A percentile compares a stretch with the other conserved stretches of the same genome.
phyloP scores from a whole-genome alignment of 2,888 invertebrate genomes.

The Pyrrhia umbra region DNA sequence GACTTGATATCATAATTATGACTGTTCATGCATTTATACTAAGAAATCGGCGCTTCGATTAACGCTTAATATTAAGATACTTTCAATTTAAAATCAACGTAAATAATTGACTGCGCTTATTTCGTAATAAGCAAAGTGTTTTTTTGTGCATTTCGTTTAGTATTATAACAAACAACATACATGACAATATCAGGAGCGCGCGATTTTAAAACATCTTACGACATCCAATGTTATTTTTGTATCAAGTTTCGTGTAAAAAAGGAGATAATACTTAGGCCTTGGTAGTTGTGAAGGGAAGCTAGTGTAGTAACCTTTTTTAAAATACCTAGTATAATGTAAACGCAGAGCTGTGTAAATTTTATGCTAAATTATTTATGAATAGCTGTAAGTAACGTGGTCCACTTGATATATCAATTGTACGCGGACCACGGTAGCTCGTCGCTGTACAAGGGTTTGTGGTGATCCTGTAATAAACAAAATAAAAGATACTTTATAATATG shows the following conservation, averaged over 20 bases:
- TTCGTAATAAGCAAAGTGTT: slow-evolving; percentile 5
- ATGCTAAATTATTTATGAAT: slow-evolving; percentile 86
- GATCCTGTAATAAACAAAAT: slow-evolving; percentile 80
- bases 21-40: slow-evolving; percentile 40
- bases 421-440: slow-evolving; percentile 72
- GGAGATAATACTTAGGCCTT: slow-evolving; percentile 62
- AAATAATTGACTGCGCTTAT: slow-evolving; percentile 6
- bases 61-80: not conserved
- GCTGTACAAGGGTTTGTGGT: slow-evolving; percentile 69
- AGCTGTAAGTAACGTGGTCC: slow-evolving; percentile 76
- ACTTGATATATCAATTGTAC: slow-evolving; percentile 72
- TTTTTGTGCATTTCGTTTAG: slow-evolving; percentile 21
- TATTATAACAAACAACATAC: not conserved
- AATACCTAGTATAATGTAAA: slow-evolving; percentile 63
- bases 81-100: slow-evolving; percentile 21
- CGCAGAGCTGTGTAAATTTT: slow-evolving; percentile 80
- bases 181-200: slow-evolving; percentile 15
- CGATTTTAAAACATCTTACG: slow-evolving; percentile 16
- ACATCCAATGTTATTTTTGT: slow-evolving; percentile 14
- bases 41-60: slow-evolving; percentile 6
- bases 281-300: slow-evolving; percentile 62
- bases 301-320: slow-evolving; percentile 59
- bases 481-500: slow-evolving; percentile 77
- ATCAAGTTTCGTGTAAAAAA: slow-evolving; percentile 53
- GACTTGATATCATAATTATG: slow-evolving; percentile 41